Percentiles rank a stretch among this genome's conserved stretches.
Conservation (phyloP, 2,797 vertebrate species). For the Ctenosaura bakeri region DNA sequence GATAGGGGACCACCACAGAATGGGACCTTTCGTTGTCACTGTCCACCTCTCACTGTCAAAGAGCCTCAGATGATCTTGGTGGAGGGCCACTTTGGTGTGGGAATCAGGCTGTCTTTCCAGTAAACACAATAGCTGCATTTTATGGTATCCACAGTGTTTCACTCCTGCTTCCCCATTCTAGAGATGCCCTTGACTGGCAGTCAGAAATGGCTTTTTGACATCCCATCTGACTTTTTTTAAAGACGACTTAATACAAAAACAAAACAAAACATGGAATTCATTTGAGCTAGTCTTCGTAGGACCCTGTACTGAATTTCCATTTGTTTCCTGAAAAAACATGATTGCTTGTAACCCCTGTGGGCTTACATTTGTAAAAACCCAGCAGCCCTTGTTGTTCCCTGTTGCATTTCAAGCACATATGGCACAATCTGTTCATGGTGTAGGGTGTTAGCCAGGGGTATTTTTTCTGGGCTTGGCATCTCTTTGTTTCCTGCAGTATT, state of each 20-base stretch:
- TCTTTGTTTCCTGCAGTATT: constrained; percentile 22
- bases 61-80: no score
- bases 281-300: background rate
- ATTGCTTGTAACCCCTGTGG: background rate
- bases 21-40: background rate
- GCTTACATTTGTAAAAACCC: background rate
- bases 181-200: background rate
- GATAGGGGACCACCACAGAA: background rate
- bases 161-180: background rate
- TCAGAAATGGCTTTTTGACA: background rate
- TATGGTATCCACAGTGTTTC: background rate
- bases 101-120: background rate
- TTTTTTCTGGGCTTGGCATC: rapidly evolving
- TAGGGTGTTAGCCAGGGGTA: rapidly evolving
- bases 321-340: background rate
- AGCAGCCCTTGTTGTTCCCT: rapidly evolving
- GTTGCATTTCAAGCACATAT: background rate
- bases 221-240: background rate
- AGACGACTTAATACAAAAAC: background rate
- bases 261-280: background rate
- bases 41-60: no score
- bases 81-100: background rate
- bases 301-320: background rate
- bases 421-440: background rate
- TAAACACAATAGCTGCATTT: background rate